These are phyloP conservation scores for Idaea dimidiata DNA, from an alignment of 2,888 invertebrate species.

Conservation along the genomic window DNA sequence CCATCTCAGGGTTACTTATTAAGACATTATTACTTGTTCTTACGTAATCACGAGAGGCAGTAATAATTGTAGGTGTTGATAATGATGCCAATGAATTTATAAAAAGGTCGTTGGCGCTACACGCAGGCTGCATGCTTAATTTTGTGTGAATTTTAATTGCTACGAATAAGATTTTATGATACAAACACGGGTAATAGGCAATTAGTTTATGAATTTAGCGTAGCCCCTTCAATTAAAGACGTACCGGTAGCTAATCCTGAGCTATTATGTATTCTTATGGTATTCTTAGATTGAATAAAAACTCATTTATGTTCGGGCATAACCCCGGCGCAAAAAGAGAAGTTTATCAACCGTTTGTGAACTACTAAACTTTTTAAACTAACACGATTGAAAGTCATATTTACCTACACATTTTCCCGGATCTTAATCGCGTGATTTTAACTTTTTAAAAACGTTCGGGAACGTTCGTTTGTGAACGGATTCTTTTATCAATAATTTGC, in stretches of 20 bases:
- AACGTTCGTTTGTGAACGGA: too few relatives aligned
- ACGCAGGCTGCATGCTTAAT: conserved; percentile 31
- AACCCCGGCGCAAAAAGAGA: background rate
- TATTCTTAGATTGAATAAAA: background rate
- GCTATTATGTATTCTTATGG: background rate
- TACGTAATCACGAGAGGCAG: conserved; percentile 54
- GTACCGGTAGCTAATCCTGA: background rate
- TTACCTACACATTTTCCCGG: too few relatives aligned
- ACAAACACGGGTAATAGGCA: background rate
- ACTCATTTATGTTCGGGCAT: background rate
- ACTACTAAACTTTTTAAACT: too few relatives aligned
- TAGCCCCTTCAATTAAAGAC: background rate
- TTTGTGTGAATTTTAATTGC: conserved; percentile 29
- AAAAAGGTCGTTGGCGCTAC: conserved; percentile 34
- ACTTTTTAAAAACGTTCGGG: too few relatives aligned
- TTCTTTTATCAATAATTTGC: too few relatives aligned
- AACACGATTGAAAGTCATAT: too few relatives aligned
- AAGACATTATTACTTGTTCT: conserved; percentile 50
- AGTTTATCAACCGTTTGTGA: background rate
- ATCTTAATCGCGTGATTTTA: too few relatives aligned
- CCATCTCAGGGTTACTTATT: conserved; percentile 53
- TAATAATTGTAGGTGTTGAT: conserved; percentile 44
- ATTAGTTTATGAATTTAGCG: background rate
- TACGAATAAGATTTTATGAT: background rate
- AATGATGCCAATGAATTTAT: conserved; percentile 36